Conservation (phyloP, 37 sponge, comb jelly and placozoan species). For the Bolinopsis microptera region DNA sequence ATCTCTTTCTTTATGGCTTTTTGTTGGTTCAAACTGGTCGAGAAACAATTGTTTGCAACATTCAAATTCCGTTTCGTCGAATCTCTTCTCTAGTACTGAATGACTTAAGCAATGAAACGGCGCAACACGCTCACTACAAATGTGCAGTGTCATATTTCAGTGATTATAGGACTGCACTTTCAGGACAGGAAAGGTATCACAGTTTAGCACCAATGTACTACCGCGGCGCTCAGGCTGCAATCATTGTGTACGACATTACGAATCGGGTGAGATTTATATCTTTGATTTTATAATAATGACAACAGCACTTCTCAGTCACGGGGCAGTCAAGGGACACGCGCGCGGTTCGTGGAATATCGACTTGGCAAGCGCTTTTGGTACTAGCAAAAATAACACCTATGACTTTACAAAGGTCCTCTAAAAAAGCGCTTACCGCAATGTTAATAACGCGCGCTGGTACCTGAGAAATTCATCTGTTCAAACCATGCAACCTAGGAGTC, state of each 20-base stretch:
- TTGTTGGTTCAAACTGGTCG: too few species aligned
- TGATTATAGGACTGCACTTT: neutral
- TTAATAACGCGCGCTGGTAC: neutral
- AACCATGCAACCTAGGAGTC: too few species aligned
- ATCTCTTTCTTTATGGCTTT: neutral
- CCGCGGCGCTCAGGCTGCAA: conserved; percentile 98
- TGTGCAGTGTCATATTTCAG: neutral
- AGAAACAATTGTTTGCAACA: too few species aligned
- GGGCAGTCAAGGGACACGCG: neutral
- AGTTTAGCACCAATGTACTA: conserved; percentile 99
- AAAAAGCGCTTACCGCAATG: conserved; percentile 60
- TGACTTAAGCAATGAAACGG: neutral
- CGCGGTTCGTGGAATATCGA: neutral
- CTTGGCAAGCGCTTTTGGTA: neutral
- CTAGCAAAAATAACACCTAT: neutral
- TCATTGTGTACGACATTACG: conserved; percentile 99
- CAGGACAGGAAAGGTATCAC: conserved; percentile 79
- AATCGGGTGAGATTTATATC: conserved; percentile 76
- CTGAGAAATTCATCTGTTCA: too few species aligned
- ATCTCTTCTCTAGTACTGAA: neutral
- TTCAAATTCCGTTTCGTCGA: neutral
- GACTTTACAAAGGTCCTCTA: neutral
- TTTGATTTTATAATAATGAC: neutral
- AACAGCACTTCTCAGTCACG: too few species aligned
- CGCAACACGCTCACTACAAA: neutral